Base-by-base conservation (phyloP, 1,140 invertebrate genomes). In the Thaumatotibia leucotreta region DNA sequence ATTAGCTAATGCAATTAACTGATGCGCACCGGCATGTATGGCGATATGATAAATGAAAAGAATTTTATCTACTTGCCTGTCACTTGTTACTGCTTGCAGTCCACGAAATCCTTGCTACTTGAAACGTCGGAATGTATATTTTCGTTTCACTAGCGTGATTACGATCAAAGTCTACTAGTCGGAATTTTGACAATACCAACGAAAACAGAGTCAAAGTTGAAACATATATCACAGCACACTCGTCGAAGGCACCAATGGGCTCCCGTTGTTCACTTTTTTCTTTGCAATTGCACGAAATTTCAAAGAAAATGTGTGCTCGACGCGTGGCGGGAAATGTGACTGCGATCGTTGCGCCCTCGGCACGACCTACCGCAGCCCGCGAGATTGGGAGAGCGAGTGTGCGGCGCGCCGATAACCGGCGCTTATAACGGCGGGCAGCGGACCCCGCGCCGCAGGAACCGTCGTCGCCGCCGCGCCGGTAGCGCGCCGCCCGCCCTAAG, bases 271-370 rank as follows among this genome's bases (percentile, higher is more conserved):
- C 83, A 87, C 86, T 88, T 85, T 79, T 84, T 88, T 88, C 86
- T 90, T 90, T 88, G 86, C 84, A 90, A 84, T 88, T 86, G 63
- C 80, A 68, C 79, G 81, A 90, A 90, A 78, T 90, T 85, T 90
- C 87, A 90, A 90, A 90, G 87, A 88, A 88, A 90, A 87, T 80
- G 83, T 80, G 76, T 70, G 67, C 74, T 69, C 66, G 52, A 70
- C 67, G 76, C 74, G 75, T 78, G 75, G 76, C 77, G 81, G 74
- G 70, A 73, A 54, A 35, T 58, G 6, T 32, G 65, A 70, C 83
- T 86, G 85, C 86, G 86, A 87, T 87, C 86, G 88, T 85, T 70
- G 82, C 81, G 86, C 82, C 83, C 73, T 64, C 63, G 80, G 84
- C 87, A 87, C 87, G 74, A 90, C 87, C 86, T 88, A 88, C 76